Conservation (phyloP, 1,140 invertebrate genomes). For the Drosophila micromelanica region DNA sequence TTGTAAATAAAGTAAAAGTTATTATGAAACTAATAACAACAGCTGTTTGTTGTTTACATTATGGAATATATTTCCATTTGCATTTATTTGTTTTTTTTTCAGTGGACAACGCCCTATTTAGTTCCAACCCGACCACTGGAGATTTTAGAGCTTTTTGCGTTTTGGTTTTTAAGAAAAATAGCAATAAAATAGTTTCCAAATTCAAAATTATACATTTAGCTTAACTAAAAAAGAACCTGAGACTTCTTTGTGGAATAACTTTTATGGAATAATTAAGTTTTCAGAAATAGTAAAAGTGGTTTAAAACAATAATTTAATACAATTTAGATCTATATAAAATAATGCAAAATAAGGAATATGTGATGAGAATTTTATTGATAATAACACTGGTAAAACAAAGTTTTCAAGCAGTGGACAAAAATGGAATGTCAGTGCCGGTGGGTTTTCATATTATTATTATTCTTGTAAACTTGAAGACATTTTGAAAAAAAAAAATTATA, state of each 20-base stretch:
- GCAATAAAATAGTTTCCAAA: not conserved
- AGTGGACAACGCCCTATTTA: not conserved
- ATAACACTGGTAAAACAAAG: not conserved
- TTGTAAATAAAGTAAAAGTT: slow-evolving; percentile 4
- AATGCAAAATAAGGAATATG: slow-evolving; percentile 1
- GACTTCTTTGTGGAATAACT: no score
- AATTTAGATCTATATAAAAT: not conserved
- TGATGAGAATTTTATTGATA: slow-evolving; percentile 1
- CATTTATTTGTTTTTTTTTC: not conserved
- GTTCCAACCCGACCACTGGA: slow-evolving; percentile 1
- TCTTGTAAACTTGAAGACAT: no score
- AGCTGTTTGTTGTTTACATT: slow-evolving; percentile 22
- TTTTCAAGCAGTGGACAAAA: not conserved
- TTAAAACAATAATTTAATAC: not conserved
- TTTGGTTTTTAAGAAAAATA: not conserved
- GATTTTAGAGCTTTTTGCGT: not conserved
- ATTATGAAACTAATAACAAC: slow-evolving; percentile 5
- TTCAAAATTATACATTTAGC: no score
- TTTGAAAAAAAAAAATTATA: no score
- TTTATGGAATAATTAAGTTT: no score
- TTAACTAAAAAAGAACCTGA: no score
- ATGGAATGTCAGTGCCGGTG: slow-evolving; percentile 6
- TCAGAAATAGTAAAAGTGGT: no score
- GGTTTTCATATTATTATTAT: not conserved
- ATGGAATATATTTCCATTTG: not conserved